Evolutionary conservation across 2,113 vertebrate species (phyloP).

Genomic region (Hymenochirus boettgeri): DNA sequence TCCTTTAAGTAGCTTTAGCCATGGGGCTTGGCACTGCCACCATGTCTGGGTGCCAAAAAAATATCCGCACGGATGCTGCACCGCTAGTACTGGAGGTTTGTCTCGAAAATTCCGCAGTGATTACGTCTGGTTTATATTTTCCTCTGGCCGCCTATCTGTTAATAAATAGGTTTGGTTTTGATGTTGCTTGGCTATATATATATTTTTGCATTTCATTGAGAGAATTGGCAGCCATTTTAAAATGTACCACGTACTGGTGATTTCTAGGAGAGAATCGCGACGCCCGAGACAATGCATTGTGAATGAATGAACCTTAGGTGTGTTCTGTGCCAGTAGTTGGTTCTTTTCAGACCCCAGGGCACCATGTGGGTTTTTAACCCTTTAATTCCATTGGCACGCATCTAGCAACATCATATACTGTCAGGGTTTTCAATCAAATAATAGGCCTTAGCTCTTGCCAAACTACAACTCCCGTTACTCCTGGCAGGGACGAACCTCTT

Average conservation of each 20-base stretch:
- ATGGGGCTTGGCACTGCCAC: constrained; percentile 90
- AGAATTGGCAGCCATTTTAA: constrained; percentile 1
- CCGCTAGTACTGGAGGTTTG: constrained; percentile 80
- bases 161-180: constrained; percentile 37
- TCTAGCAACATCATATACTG: no score
- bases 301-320: constrained; percentile 8
- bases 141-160: constrained; percentile 29
- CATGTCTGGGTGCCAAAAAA: constrained; percentile 87
- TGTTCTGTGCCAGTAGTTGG: neutral
- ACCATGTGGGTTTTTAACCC: no score
- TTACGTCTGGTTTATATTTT: constrained; percentile 51
- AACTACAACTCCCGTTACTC: no score
- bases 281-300: constrained; percentile 5
- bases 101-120: constrained; percentile 74
- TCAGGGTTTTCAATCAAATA: no score
- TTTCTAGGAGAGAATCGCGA: constrained; percentile 27
- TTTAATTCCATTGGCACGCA: no score
- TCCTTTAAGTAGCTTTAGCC: constrained; percentile 89
- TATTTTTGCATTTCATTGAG: no score
- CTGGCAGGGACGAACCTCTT: no score
- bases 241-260: constrained; percentile 36
- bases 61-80: constrained; percentile 93
- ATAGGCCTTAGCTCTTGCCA: no score
- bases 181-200: constrained; percentile 8
- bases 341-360: no score